These are phyloP conservation scores for Oxyruncus cristatus DNA, from an alignment of 2,113 vertebrate genomes.

Conservation along the genomic window DNA sequence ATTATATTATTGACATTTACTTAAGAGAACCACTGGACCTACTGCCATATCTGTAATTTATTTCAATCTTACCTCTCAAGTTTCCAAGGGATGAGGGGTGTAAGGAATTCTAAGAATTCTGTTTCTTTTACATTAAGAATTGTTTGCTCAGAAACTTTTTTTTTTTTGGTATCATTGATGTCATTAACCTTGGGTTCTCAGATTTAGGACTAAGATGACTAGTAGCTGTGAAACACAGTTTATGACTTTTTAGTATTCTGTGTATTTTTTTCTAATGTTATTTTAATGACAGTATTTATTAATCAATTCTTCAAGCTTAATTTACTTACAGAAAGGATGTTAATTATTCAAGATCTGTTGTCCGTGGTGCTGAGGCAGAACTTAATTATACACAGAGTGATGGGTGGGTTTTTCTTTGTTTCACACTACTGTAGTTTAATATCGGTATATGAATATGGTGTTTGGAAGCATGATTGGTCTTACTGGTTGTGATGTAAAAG, in stretches of 20 bases:
- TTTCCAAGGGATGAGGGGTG: background rate
- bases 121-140: background rate
- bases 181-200: background rate
- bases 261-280: background rate
- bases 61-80: background rate
- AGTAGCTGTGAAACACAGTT: background rate
- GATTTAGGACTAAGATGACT: background rate
- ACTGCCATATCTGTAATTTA: background rate
- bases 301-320: background rate
- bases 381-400: background rate
- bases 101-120: background rate
- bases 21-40: background rate
- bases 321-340: background rate
- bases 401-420: background rate
- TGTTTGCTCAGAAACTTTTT: background rate
- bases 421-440: background rate
- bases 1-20: background rate
- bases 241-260: background rate
- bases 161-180: background rate
- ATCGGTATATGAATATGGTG: background rate
- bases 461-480: background rate
- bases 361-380: background rate
- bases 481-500: accelerated
- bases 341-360: background rate
- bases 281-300: background rate